Base-by-base conservation (phyloP, 2,888 invertebrate species). In the Melanchra persicariae region DNA sequence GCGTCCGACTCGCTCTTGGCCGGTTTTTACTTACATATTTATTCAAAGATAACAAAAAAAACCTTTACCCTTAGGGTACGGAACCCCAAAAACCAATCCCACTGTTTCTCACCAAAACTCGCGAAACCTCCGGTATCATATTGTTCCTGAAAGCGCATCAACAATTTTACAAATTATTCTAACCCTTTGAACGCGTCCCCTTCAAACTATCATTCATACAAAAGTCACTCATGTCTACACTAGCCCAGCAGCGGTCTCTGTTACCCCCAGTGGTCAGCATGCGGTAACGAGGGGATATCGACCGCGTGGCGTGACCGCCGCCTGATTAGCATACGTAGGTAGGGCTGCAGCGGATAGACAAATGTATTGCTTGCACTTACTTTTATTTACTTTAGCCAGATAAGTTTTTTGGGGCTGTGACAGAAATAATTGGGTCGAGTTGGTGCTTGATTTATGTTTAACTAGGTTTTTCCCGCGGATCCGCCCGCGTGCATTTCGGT, bases 231-330 rank as follows among this genome's bases (percentile, higher is more conserved):
- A n/a, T 49, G 49, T 64, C 47, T 63, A 40, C 15, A 9, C 2
- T 19, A 4, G 30, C 19, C 45, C 77, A 77, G 34, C 63, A 22
- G 37, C 77, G 59, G 49, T 22, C 57, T 15, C 15, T 4, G 15
- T 40, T 15, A n/a, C 19, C 34, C 37, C 30, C 12, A 19, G 45
- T 34, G 72, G 65, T 57, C 73, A 64, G 66, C 49, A 37, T 76
- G 82, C 82, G 68, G 83, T 83, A 80, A 83, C 71, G 19, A 80
- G 74, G 62, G 57, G 30, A 67, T 87, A 87, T 87, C 85, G 88
- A 88, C 84, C 85, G 82, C 67, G 78, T 90, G 70, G 90, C 91
- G 91, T 91, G 91, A 89, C 91, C 84, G 49, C 43, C 8, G 1
- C 34, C 78, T 78, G 66, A 90, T 91, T 91, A 89, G 79, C 90